Percentiles rank a stretch among this genome's conserved stretches.
phyloP scores from a whole-genome alignment of 2,888 invertebrate genomes.

The Ypsolopha sequella region DNA sequence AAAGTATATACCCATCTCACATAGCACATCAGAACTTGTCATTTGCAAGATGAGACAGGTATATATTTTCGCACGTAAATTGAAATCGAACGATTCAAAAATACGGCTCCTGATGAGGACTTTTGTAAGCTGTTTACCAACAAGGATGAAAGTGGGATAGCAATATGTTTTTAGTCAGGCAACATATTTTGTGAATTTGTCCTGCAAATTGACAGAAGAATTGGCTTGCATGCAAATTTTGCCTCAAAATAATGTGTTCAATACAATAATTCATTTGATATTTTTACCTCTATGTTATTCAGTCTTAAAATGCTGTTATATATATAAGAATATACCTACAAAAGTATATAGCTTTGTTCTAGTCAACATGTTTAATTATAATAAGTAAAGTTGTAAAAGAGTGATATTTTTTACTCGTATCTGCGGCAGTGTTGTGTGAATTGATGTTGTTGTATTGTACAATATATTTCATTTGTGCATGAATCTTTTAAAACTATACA shows the following conservation, averaged over 20 bases:
- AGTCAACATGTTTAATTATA: neutral
- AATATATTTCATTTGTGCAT: conserved; percentile 33
- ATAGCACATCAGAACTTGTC: no score
- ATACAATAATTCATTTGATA: neutral
- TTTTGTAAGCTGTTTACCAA: no score
- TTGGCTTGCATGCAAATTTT: no score
- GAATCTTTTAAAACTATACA: conserved; percentile 33
- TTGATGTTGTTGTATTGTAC: conserved; percentile 36
- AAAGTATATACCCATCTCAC: no score
- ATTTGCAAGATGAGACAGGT: no score
- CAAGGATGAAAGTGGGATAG: no score
- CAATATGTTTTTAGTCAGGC: no score
- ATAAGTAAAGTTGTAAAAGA: conserved; percentile 5
- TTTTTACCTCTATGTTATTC: neutral
- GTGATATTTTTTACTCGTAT: conserved; percentile 45
- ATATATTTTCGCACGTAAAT: no score
- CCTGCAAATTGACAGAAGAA: no score
- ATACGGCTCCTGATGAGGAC: no score
- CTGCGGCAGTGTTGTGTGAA: conserved; percentile 46
- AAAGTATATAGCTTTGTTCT: neutral
- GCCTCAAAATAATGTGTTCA: neutral
- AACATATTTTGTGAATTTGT: no score
- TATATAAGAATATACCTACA: neutral
- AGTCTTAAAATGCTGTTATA: neutral
- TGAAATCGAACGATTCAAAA: no score